Percentiles rank a stretch among this genome's conserved stretches.
Conservation (phyloP, 2,888 invertebrate species). For the Sycophila texana region DNA sequence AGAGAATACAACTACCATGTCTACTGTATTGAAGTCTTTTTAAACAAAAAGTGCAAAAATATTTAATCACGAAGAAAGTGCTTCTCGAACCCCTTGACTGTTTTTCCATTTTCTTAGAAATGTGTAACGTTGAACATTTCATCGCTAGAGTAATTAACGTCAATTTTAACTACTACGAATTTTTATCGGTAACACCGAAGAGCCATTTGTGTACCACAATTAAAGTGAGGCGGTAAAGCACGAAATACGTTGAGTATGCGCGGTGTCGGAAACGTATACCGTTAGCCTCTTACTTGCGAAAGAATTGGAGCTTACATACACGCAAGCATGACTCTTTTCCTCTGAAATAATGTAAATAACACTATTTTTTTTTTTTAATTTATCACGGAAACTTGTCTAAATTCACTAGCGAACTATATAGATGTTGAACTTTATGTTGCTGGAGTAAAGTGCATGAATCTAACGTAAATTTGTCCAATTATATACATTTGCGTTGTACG, state of each 20-base stretch:
- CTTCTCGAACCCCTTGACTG: conserved; percentile 30
- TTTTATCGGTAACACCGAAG: conserved; percentile 26
- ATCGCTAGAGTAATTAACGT: not conserved
- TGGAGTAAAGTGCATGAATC: conserved; percentile 54
- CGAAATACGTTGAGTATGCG: conserved; percentile 30
- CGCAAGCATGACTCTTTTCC: conserved; percentile 64
- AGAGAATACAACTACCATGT: too few species aligned
- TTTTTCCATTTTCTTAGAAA: not conserved
- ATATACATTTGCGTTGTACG: conserved; percentile 18
- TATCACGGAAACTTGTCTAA: conserved; percentile 22
- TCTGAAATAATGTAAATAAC: conserved; percentile 66
- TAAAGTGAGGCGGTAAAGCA: conserved; percentile 11
- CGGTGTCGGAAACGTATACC: conserved; percentile 11
- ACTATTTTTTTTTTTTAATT: conserved; percentile 60
- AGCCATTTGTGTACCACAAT: conserved; percentile 45
- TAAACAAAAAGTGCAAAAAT: too few species aligned
- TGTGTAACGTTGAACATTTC: not conserved
- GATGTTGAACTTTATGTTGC: conserved; percentile 40
- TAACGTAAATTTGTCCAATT: conserved; percentile 27
- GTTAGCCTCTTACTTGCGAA: conserved; percentile 25
- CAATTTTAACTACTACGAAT: not conserved
- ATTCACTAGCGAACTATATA: conserved; percentile 31
- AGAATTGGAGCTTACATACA: conserved; percentile 50
- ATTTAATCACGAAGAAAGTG: not conserved
- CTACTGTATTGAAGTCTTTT: too few species aligned